These are phyloP conservation scores for Chrysolina americana DNA, from an alignment of 2,888 invertebrate species.

Conservation along the genomic window DNA sequence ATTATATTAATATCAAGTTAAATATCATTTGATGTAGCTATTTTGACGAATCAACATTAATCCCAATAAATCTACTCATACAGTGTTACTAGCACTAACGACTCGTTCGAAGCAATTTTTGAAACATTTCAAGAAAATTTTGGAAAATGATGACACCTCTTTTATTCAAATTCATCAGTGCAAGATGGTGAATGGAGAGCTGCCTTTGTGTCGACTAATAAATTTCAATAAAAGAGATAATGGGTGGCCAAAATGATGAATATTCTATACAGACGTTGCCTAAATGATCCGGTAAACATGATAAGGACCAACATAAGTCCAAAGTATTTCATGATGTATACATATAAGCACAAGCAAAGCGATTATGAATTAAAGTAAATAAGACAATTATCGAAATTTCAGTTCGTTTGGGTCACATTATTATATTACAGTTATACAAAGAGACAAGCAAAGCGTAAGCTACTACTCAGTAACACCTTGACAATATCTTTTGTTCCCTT, in stretches of 20 bases:
- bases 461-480: slow-evolving; percentile 11
- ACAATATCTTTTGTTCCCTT: slow-evolving; percentile 13
- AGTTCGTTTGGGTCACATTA: slow-evolving; percentile 23
- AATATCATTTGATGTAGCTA: slow-evolving; percentile 16
- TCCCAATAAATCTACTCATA: slow-evolving; percentile 5
- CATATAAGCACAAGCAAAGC: slow-evolving; percentile 22
- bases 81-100: neutral
- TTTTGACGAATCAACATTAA: neutral
- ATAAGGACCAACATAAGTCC: slow-evolving; percentile 1
- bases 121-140: neutral
- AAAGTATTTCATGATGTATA: slow-evolving; percentile 6
- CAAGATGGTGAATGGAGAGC: slow-evolving; percentile 6
- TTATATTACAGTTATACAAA: slow-evolving; percentile 16
- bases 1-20: slow-evolving; percentile 17
- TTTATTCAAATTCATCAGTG: slow-evolving; percentile 1
- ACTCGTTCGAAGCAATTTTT: slow-evolving; percentile 10
- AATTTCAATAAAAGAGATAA: slow-evolving; percentile 18
- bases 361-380: slow-evolving; percentile 10
- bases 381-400: slow-evolving; percentile 18
- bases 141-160: neutral
- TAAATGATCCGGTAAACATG: slow-evolving; percentile 12
- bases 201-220: neutral
- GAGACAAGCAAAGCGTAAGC: slow-evolving; percentile 4
- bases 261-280: slow-evolving; percentile 13
- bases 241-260: slow-evolving; percentile 15